Evolutionary conservation across 2,113 vertebrate genomes (phyloP).

Genomic region (Passerina amoena): DNA sequence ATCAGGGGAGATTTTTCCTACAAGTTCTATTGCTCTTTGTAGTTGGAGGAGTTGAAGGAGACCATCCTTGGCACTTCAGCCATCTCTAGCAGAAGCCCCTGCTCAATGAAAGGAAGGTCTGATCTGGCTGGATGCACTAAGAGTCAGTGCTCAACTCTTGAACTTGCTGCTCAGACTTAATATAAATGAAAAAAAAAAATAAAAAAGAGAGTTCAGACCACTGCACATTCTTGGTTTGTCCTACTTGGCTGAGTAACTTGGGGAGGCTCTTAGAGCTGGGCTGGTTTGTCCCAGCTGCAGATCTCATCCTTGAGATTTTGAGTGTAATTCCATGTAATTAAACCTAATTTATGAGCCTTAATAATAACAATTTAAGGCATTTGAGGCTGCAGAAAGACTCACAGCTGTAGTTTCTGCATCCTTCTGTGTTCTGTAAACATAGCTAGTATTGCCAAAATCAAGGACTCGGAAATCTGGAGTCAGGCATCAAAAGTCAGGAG

Average conservation of each 20-base stretch:
- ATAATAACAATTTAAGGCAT: slow-evolving; percentile 22
- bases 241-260: not conserved
- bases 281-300: slow-evolving; percentile 19
- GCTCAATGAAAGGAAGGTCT: not conserved
- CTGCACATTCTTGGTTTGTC: not conserved
- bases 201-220: not conserved
- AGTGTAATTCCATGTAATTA: slow-evolving; percentile 9
- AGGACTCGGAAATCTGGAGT: not conserved
- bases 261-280: not conserved
- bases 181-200: not conserved
- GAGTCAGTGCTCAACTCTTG: not conserved
- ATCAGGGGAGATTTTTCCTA: not conserved
- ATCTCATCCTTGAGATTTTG: not conserved
- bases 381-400: not conserved
- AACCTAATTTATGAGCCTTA: slow-evolving; percentile 35
- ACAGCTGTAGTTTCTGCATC: not conserved
- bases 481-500: not conserved
- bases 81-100: not conserved
- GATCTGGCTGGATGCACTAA: not conserved
- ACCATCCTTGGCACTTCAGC: accelerated
- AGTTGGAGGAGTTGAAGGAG: not conserved
- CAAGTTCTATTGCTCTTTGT: not conserved
- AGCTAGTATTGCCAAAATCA: not conserved
- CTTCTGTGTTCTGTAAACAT: slow-evolving; percentile 19
- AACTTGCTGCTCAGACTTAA: not conserved